These are phyloP conservation scores for Typhlichthys subterraneus DNA, from an alignment of 2,797 vertebrate species.

Conservation along the genomic window DNA sequence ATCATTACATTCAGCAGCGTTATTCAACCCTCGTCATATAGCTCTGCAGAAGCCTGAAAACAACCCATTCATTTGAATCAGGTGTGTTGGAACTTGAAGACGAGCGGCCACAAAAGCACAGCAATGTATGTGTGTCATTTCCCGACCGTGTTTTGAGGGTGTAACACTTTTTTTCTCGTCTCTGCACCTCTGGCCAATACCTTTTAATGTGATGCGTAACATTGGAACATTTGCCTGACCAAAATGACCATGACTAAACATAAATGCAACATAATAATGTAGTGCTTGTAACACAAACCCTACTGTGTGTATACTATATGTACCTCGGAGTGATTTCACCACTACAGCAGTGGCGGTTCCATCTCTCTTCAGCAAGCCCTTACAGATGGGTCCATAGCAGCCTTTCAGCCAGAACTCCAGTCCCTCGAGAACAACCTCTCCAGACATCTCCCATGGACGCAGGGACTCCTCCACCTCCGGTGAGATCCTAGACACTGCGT, in stretches of 20 bases:
- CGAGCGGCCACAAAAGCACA: too few species aligned
- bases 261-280: neutral
- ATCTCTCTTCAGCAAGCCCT: slow-evolving; percentile 52
- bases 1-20: too few species aligned
- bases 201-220: neutral
- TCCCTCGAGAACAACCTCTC: slow-evolving; percentile 51
- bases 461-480: slow-evolving; percentile 35
- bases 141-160: too few species aligned
- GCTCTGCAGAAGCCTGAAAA: too few species aligned
- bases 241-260: too few species aligned
- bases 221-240: neutral
- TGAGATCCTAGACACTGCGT: slow-evolving; percentile 11
- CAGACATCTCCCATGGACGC: slow-evolving; percentile 62
- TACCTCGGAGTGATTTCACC: slow-evolving; percentile 66
- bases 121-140: too few species aligned
- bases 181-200: neutral
- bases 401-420: slow-evolving; percentile 64
- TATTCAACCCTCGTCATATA: too few species aligned
- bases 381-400: slow-evolving; percentile 65
- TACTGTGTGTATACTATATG: neutral
- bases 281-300: neutral
- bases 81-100: too few species aligned
- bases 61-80: too few species aligned
- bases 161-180: too few species aligned
- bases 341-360: slow-evolving; percentile 53